phyloP scores from a whole-genome alignment of 2,113 vertebrate genomes.

The Narcine bancroftii region DNA sequence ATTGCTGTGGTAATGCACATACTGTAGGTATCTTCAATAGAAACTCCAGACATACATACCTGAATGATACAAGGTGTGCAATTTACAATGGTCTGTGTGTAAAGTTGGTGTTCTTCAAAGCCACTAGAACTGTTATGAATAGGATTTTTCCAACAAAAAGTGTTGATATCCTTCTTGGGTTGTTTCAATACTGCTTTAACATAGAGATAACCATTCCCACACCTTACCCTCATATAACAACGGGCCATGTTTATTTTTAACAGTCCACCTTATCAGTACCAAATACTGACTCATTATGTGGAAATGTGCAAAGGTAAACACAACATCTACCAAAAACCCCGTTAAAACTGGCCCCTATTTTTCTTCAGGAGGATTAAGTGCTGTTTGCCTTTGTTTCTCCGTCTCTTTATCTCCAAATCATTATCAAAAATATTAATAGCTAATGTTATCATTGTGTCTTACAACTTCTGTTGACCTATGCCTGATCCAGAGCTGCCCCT shows the following conservation, averaged over 20 bases:
- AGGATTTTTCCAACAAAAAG: not conserved
- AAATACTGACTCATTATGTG: conserved; percentile 65
- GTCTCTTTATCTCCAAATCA: conserved; percentile 64
- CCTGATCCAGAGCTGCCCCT: conserved; percentile 47
- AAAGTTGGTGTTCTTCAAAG: not conserved
- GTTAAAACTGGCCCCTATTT: conserved; percentile 57
- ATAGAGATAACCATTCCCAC: not conserved
- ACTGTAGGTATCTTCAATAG: not conserved
- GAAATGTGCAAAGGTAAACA: conserved; percentile 60
- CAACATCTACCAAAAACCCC: conserved; percentile 55
- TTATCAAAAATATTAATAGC: conserved; percentile 41
- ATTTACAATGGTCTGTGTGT: no score
- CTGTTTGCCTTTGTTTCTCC: conserved; percentile 54
- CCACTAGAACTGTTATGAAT: not conserved
- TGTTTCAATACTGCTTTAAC: not conserved
- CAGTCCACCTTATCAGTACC: conserved; percentile 58
- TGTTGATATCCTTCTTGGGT: not conserved
- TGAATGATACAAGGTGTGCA: not conserved
- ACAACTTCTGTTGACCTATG: conserved; percentile 49
- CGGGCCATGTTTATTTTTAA: conserved; percentile 57
- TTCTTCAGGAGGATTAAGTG: conserved; percentile 59
- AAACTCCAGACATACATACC: not conserved
- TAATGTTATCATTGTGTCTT: conserved; percentile 48
- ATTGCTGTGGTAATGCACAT: conserved; percentile 9
- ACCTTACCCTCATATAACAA: conserved; percentile 52